A percentile compares a stretch with the other conserved stretches of the same genome.
These are phyloP conservation scores for Cathartes aura DNA, from an alignment of 2,113 vertebrate species.

Conservation along the genomic window DNA sequence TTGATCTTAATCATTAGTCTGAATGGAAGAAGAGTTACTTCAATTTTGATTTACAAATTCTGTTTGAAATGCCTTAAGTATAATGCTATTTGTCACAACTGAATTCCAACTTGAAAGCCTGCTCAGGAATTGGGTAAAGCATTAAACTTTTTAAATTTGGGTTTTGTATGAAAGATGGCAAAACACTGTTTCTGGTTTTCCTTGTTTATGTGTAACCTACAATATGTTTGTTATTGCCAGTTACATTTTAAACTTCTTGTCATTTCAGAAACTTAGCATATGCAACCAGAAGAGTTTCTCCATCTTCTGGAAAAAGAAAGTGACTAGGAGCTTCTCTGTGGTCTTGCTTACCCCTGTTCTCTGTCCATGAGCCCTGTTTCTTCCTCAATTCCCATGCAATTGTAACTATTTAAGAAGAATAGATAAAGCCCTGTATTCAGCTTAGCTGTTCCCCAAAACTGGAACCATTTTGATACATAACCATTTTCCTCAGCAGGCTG, in stretches of 20 bases:
- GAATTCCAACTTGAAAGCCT: neutral
- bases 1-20: neutral
- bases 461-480: neutral
- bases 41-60: neutral
- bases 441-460: neutral
- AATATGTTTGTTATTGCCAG: neutral
- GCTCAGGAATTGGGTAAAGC: neutral
- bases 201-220: neutral
- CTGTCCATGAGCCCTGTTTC: neutral
- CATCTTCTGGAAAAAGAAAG: neutral
- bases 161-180: neutral
- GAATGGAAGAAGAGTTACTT: neutral
- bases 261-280: neutral
- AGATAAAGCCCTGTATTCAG: neutral
- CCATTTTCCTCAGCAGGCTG: neutral
- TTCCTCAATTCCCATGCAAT: neutral
- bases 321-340: neutral
- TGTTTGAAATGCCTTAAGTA: neutral
- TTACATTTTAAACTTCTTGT: neutral
- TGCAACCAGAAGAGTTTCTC: neutral
- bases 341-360: neutral
- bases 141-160: neutral
- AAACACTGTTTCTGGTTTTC: neutral
- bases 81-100: neutral
- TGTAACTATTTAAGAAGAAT: neutral